Base-by-base conservation (phyloP, 1,140 invertebrate species). In the Drosophila tristis region DNA sequence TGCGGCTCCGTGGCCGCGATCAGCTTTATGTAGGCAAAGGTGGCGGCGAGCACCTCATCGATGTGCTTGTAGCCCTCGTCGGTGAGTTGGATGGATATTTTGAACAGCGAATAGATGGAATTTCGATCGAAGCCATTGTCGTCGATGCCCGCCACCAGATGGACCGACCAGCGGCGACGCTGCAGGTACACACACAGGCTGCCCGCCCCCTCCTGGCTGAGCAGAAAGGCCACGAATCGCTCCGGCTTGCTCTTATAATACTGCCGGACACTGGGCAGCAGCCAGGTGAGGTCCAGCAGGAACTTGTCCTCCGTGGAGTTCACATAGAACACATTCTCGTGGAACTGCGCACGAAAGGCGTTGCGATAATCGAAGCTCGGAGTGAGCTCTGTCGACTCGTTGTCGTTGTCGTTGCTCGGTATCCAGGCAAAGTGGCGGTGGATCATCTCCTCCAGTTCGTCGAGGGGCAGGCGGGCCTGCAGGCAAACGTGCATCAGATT, bases 141-240 rank as follows among this genome's bases (percentile, higher is more conserved):
- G 8, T 94, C 94, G 78, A 95, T 95, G 5, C 96, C 97, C 5
- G 95, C 94, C 60, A 93, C 94, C 11, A 98, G 94, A 13, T 94
- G 95, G 2, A 98, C 92, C 2, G 96, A 97, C 97, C 97, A 98
- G 31, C 97, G 95, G 93, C 96, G 96, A 54, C 95, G 94, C 61
- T 96, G 95, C 29, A 99, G 93, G 84, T 96, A 97, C 39, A 96
- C 96, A 1, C 98, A 94, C 11, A 99, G 92, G 77, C 97, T 97
- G 23, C 97, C 97, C 76, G 95, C 94, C 1, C 97, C 97, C 92
- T 98, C 97, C 91, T 98, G 96, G 0, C 97, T 97, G 5, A 98
- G 92, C 5, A 98, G 91, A 92, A 95, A 97, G 0, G 96, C 95
- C 0, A 98, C 86, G 78, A 98, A 97, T 47, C 96, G 93, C 63